Evolutionary conservation across 2,888 invertebrate species (phyloP).

Genomic region (Phlogophora meticulosa): DNA sequence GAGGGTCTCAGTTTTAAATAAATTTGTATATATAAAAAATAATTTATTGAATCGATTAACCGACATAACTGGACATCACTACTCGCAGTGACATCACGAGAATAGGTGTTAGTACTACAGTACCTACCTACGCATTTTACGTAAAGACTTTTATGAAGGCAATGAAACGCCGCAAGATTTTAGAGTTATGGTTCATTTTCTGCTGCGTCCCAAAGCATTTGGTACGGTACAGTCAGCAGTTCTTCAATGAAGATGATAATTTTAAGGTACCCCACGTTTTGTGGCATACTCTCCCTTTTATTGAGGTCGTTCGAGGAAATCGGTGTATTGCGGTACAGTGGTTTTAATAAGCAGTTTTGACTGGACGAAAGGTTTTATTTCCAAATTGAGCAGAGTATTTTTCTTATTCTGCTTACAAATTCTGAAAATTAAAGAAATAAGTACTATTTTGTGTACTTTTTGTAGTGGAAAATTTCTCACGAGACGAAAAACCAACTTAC

Average conservation of each 20-base stretch:
- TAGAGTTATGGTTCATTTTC: constrained; percentile 73
- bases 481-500: no score
- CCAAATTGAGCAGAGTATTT: no score
- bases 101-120: constrained; percentile 62
- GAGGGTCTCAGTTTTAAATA: no score
- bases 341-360: constrained; percentile 44
- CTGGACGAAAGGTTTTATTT: constrained; percentile 3
- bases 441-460: no score
- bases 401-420: no score
- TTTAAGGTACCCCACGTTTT: constrained; percentile 58
- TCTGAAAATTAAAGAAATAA: no score
- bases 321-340: constrained; percentile 24
- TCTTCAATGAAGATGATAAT: constrained; percentile 65
- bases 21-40: neutral
- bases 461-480: no score
- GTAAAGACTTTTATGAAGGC: constrained; percentile 75
- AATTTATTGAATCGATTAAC: neutral
- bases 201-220: constrained; percentile 60
- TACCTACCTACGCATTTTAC: constrained; percentile 65
- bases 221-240: constrained; percentile 60
- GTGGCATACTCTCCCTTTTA: constrained; percentile 49
- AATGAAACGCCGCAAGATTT: constrained; percentile 79
- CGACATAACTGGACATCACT: constrained; percentile 47
- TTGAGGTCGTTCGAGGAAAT: constrained; percentile 27
- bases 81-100: constrained; percentile 37